Conservation (phyloP, 2,888 invertebrate species). For the Stegophylla sp. region DNA sequence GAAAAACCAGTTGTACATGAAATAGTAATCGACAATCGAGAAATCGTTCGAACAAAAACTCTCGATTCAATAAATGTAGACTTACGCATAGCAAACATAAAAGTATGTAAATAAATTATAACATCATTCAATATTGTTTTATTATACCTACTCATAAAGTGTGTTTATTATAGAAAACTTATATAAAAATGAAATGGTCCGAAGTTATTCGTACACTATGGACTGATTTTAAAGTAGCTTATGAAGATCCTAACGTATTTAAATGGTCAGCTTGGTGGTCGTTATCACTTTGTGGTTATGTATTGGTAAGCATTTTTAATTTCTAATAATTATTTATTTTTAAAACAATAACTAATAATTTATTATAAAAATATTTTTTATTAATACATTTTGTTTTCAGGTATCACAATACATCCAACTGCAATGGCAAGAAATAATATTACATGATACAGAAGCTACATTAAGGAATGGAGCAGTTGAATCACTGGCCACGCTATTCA, state of each 20-base stretch:
- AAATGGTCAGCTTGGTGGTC: conserved; percentile 70
- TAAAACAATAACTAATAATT: neutral
- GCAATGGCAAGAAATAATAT: conserved; percentile 56
- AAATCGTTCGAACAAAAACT: neutral
- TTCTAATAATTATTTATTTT: neutral
- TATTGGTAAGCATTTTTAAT: conserved; percentile 63
- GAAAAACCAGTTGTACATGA: neutral
- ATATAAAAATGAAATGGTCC: conserved; percentile 12
- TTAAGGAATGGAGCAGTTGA: conserved; percentile 60
- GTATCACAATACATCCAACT: conserved; percentile 58
- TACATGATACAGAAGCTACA: neutral
- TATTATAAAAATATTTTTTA: neutral
- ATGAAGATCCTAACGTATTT: conserved; percentile 64
- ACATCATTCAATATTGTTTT: neutral
- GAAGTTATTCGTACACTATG: conserved; percentile 55
- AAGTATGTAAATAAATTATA: neutral
- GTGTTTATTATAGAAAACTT: neutral
- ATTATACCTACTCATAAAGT: neutral
- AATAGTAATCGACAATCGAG: neutral
- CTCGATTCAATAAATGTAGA: neutral
- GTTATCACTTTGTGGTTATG: conserved; percentile 67
- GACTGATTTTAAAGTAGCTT: conserved; percentile 64
- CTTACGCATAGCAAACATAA: neutral
- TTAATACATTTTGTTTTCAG: conserved; percentile 12
- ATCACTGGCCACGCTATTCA: conserved; percentile 50